phyloP scores from a whole-genome alignment of 64 coral and sea anemone genomes.

The Montipora efflorescens region DNA sequence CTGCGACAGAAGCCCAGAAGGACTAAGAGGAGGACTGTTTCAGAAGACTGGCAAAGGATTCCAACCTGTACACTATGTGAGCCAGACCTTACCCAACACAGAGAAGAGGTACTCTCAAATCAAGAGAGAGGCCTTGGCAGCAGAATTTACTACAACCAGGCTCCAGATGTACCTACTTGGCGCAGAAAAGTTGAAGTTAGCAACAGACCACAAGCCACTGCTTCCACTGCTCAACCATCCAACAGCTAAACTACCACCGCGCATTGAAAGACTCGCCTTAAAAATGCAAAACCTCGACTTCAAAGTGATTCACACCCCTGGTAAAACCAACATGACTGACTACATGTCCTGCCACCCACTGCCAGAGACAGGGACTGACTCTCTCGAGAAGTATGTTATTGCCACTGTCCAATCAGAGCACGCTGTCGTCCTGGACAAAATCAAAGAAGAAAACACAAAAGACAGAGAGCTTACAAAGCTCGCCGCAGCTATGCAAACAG shows the following conservation, averaged over 20 bases:
- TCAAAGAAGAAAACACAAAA: too few relatives aligned
- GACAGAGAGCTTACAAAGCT: too few relatives aligned
- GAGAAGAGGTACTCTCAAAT: constrained; percentile 52
- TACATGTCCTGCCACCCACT: too few relatives aligned
- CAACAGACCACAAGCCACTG: constrained; percentile 64
- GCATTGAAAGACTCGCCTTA: constrained; percentile 25
- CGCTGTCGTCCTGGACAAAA: too few relatives aligned
- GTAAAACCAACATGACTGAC: background rate
- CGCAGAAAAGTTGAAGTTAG: constrained; percentile 1
- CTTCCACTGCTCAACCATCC: constrained; percentile 43
- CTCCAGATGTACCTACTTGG: constrained; percentile 44
- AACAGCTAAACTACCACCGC: constrained; percentile 48
- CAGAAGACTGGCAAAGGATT: constrained; percentile 15
- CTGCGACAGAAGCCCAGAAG: constrained; percentile 47
- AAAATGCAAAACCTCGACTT: constrained; percentile 61
- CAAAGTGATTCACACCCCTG: constrained; percentile 44
- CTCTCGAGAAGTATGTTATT: too few relatives aligned
- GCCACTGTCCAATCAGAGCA: too few relatives aligned
- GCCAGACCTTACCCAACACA: constrained; percentile 18
- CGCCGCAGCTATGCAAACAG: too few relatives aligned
- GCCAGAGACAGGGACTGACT: too few relatives aligned
- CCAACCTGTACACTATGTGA: constrained; percentile 48
- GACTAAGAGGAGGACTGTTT: constrained; percentile 1
- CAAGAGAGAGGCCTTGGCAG: constrained; percentile 37
- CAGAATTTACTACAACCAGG: constrained; percentile 41